Evolutionary conservation across 2,797 vertebrate genomes (phyloP).

Genomic region (Strix occidentalis): DNA sequence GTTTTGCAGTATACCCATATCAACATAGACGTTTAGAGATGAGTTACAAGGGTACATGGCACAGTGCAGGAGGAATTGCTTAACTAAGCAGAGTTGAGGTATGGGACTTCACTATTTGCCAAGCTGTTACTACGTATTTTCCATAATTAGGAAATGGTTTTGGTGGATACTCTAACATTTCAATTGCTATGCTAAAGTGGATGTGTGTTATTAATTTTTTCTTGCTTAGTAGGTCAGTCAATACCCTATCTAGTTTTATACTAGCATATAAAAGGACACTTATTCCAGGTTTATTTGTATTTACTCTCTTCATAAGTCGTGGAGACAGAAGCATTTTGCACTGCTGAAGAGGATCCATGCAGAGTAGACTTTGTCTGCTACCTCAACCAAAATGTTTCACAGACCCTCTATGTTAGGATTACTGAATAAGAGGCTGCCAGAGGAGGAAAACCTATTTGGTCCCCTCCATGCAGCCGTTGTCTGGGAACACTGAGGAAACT

Average conservation of each 20-base stretch:
- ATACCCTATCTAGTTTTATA: background rate
- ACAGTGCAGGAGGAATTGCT: background rate
- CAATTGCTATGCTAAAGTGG: background rate
- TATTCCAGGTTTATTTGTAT: background rate
- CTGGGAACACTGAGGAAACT: background rate
- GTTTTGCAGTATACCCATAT: background rate
- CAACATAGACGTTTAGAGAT: fast-evolving
- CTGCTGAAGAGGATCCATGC: background rate
- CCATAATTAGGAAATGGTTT: slow-evolving; percentile 24
- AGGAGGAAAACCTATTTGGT: background rate
- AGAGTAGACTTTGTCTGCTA: background rate
- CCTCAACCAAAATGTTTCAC: background rate
- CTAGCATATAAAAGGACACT: background rate
- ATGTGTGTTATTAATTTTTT: background rate
- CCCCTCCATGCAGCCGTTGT: background rate
- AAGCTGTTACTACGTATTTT: background rate
- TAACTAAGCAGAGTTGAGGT: background rate
- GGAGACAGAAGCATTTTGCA: background rate
- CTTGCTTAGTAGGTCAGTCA: background rate
- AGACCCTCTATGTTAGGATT: background rate
- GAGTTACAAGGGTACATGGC: background rate
- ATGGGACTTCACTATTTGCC: background rate
- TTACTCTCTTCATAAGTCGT: background rate
- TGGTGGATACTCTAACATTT: background rate
- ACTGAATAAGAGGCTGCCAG: background rate